These are phyloP conservation scores for Epinotia demarniana DNA, from an alignment of 2,888 invertebrate species.

Conservation along the genomic window DNA sequence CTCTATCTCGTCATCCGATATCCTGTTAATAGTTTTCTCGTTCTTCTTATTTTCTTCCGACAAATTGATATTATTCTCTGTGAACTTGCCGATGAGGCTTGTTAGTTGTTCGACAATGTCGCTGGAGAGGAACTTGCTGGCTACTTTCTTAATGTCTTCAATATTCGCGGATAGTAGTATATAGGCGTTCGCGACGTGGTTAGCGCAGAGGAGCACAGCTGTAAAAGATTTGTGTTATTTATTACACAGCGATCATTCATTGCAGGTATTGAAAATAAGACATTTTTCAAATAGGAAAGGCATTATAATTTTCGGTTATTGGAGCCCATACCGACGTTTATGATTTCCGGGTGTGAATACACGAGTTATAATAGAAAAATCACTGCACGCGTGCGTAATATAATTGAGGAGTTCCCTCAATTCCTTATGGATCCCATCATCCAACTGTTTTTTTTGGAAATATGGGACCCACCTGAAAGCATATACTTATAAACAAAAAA, in stretches of 20 bases:
- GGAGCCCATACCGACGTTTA: no score
- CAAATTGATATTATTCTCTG: slow-evolving; percentile 34
- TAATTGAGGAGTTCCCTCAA: no score
- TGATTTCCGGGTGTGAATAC: no score
- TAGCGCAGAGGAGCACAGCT: slow-evolving; percentile 58
- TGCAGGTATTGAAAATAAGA: no score
- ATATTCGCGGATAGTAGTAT: slow-evolving; percentile 67
- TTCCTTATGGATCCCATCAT: no score
- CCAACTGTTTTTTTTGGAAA: no score
- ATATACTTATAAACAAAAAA: no score
- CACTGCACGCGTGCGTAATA: no score
- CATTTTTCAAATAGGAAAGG: no score
- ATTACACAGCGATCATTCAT: background rate
- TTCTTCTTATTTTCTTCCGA: slow-evolving; percentile 54
- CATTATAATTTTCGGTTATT: no score
- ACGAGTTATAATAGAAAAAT: no score
- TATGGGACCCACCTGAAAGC: no score
- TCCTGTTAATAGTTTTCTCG: slow-evolving; percentile 19
- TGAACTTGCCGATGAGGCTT: slow-evolving; percentile 53
- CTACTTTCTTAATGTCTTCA: slow-evolving; percentile 66
- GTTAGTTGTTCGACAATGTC: slow-evolving; percentile 60
- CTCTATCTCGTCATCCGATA: slow-evolving; percentile 13
- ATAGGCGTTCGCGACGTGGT: slow-evolving; percentile 52
- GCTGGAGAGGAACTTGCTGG: slow-evolving; percentile 64
- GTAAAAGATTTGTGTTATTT: slow-evolving; percentile 46